phyloP scores from a whole-genome alignment of 2,888 invertebrate genomes.

The Hyposoter didymator region DNA sequence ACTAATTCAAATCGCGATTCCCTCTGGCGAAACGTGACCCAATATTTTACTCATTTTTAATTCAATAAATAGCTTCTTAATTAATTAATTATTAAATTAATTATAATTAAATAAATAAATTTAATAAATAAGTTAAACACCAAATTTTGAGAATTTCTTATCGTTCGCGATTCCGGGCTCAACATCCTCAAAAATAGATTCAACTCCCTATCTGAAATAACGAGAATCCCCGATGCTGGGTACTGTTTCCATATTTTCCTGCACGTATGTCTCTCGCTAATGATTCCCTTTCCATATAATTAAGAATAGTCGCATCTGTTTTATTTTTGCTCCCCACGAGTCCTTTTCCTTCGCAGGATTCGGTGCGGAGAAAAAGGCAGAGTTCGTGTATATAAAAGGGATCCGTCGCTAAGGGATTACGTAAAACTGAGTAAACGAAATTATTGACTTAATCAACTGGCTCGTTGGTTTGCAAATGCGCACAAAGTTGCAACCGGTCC shows the following conservation, averaged over 20 bases:
- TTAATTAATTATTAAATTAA: no score
- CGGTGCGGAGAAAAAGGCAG: background rate
- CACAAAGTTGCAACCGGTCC: background rate
- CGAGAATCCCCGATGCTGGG: background rate
- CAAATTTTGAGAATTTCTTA: no score
- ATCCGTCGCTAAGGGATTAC: slow-evolving; percentile 14
- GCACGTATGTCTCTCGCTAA: background rate
- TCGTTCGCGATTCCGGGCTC: no score
- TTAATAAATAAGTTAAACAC: no score
- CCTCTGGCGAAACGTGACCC: background rate
- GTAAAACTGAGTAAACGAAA: slow-evolving; percentile 47
- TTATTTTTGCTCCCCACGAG: background rate
- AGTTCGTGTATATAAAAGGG: background rate
- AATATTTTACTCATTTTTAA: background rate
- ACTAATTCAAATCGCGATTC: background rate
- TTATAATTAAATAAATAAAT: no score
- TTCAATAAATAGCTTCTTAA: no score
- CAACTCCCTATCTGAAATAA: background rate
- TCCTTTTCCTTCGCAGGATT: background rate
- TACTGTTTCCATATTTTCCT: background rate
- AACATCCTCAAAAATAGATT: background rate
- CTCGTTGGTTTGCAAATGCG: slow-evolving; percentile 34
- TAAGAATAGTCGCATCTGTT: background rate
- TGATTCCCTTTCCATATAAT: background rate
- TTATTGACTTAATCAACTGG: slow-evolving; percentile 57